These are phyloP conservation scores for Enteromius unitaeniatus DNA, from an alignment of 2,797 vertebrate species.

Conservation along the genomic window DNA sequence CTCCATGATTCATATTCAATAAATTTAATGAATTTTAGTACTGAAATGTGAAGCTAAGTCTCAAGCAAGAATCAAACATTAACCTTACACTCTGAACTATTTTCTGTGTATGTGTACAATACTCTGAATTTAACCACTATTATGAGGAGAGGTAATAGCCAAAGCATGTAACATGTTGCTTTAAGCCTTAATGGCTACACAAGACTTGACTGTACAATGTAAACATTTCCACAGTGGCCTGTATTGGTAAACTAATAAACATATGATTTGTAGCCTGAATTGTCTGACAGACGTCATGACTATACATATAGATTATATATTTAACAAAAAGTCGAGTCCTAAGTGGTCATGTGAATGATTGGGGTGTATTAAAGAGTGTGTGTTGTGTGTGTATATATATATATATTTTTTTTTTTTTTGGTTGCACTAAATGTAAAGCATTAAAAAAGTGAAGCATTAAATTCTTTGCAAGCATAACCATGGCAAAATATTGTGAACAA, in stretches of 20 bases:
- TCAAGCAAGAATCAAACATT: slow-evolving; percentile 69
- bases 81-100: slow-evolving; percentile 82
- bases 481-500: slow-evolving; percentile 54
- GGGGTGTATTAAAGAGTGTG: slow-evolving; percentile 76
- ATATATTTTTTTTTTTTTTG: slow-evolving; percentile 66
- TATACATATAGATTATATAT: slow-evolving; percentile 66
- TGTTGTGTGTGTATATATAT: slow-evolving; percentile 56
- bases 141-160: slow-evolving; percentile 82
- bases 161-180: slow-evolving; percentile 94
- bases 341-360: slow-evolving; percentile 85
- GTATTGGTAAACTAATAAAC: slow-evolving; percentile 83
- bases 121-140: slow-evolving; percentile 81
- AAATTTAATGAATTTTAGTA: slow-evolving; percentile 43
- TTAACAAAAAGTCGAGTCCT: slow-evolving; percentile 77
- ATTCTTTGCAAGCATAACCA: slow-evolving; percentile 77
- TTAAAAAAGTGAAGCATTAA: slow-evolving; percentile 74
- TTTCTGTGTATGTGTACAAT: slow-evolving; percentile 86
- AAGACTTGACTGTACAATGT: slow-evolving; percentile 85
- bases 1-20: slow-evolving; percentile 16
- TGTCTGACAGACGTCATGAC: slow-evolving; percentile 81
- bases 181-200: slow-evolving; percentile 88
- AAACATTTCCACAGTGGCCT: slow-evolving; percentile 89
- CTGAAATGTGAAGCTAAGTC: slow-evolving; percentile 85
- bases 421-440: slow-evolving; percentile 76
- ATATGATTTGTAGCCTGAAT: slow-evolving; percentile 84